phyloP scores from a whole-genome alignment of 2,797 vertebrate genomes.

The Heliangelus exortis region DNA sequence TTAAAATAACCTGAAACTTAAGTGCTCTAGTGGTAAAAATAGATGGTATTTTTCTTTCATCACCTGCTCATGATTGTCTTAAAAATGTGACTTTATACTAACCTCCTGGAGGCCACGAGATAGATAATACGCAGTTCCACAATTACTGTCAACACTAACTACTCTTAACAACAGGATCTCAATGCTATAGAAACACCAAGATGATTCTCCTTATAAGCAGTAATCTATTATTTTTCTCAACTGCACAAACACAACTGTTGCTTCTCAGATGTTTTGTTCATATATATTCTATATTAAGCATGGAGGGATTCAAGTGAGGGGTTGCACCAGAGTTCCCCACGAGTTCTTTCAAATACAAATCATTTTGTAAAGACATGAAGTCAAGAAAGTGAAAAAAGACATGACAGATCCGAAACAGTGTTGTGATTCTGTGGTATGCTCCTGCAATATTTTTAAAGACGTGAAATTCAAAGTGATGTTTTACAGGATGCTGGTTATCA shows the following conservation, averaged over 20 bases:
- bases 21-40: neutral
- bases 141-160: neutral
- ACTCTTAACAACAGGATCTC: neutral
- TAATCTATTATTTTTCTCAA: neutral
- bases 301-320: neutral
- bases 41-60: neutral
- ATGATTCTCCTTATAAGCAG: neutral
- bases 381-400: neutral
- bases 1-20: neutral
- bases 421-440: neutral
- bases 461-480: neutral
- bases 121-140: neutral
- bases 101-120: neutral
- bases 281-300: neutral
- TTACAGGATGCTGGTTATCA: neutral
- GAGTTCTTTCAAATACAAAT: neutral
- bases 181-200: neutral
- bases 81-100: neutral
- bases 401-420: neutral
- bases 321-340: neutral
- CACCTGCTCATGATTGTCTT: neutral
- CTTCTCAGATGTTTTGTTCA: neutral
- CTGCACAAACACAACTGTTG: neutral
- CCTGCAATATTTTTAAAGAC: neutral
- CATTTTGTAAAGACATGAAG: neutral